Conservation (phyloP, 2,113 vertebrate genomes). For the Balaenoptera acutorostrata region DNA sequence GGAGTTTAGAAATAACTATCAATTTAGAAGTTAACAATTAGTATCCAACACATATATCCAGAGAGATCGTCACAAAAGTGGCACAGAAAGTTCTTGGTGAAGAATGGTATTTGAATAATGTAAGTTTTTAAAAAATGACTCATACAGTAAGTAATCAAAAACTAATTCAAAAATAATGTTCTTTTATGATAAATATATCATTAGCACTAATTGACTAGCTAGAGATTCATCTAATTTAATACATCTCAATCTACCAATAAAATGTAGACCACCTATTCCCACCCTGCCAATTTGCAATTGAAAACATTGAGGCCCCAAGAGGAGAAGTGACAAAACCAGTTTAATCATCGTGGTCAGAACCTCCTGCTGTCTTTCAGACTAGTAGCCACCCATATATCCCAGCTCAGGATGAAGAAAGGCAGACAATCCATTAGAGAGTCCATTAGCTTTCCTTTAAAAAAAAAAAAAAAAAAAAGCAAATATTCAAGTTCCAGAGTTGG, state of each 20-base stretch:
- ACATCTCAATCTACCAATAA: background rate
- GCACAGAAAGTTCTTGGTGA: background rate
- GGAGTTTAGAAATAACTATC: background rate
- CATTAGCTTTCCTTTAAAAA: background rate
- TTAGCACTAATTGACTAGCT: background rate
- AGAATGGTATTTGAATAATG: background rate
- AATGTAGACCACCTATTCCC: background rate
- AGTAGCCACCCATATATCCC: background rate
- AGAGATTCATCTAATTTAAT: background rate
- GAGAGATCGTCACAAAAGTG: background rate
- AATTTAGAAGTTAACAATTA: background rate
- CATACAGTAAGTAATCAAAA: background rate
- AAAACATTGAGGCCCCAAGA: background rate
- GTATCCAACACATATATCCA: background rate
- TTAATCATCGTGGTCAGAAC: background rate
- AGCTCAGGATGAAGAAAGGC: background rate
- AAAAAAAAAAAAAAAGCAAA: background rate
- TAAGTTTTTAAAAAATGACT: background rate
- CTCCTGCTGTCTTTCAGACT: background rate
- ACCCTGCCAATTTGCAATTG: background rate
- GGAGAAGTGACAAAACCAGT: background rate
- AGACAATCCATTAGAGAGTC: background rate
- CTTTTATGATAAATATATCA: background rate
- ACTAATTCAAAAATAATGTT: background rate
- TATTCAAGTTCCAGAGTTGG: background rate